Percentiles rank a stretch among this genome's conserved stretches.
These are phyloP conservation scores for Sarcophaga caerulescens DNA, from an alignment of 2,888 invertebrate genomes.

Conservation along the genomic window DNA sequence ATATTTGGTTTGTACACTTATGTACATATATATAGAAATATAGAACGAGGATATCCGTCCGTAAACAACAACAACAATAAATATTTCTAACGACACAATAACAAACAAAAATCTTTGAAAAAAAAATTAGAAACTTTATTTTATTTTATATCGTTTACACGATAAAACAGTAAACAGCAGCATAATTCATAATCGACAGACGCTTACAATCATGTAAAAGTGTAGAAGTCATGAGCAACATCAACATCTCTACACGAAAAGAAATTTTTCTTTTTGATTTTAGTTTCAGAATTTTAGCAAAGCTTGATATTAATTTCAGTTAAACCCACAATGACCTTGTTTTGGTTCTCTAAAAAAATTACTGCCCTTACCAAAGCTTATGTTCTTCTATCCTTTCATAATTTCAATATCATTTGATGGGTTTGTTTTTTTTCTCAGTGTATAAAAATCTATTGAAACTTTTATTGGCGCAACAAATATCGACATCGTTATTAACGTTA, in stretches of 20 bases:
- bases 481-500: too few species aligned
- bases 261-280: not conserved
- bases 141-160: not conserved
- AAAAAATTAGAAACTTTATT: not conserved
- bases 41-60: slow-evolving; percentile 43
- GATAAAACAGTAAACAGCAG: not conserved
- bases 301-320: not conserved
- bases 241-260: not conserved
- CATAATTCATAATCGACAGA: not conserved
- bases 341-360: too few species aligned
- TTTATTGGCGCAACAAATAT: too few species aligned
- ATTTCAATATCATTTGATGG: too few species aligned
- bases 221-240: not conserved
- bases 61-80: slow-evolving; percentile 14
- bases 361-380: too few species aligned
- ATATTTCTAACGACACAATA: not conserved
- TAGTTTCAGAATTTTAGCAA: not conserved
- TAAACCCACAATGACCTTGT: too few species aligned
- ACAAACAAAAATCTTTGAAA: not conserved
- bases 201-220: not conserved
- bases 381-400: too few species aligned
- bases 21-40: not conserved
- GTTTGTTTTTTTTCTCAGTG: too few species aligned
- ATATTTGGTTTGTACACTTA: not conserved
- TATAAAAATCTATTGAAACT: too few species aligned